Base-by-base conservation (phyloP, 2,113 vertebrate species). In the Bagarius yarrelli region DNA sequence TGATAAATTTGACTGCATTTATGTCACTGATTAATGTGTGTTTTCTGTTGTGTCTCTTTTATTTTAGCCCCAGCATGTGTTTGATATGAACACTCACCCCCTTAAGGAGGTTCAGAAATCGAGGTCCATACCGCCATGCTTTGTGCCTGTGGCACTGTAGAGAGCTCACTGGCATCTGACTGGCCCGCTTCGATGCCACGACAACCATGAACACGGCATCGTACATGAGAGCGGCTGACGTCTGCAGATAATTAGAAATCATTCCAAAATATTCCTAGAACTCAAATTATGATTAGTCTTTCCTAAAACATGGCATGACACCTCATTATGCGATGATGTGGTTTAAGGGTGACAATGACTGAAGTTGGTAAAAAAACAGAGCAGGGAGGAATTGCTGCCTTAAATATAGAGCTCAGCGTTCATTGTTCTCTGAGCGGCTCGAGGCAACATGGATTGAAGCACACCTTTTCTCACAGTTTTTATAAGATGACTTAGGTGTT, bases 71-170 rank as follows among this genome's bases (percentile, higher is more conserved):
- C 69, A 71, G 25, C 44, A 50, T 9, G 16, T 30, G 47, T 52
- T 52, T 52, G 6, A 19, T 18, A 71, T 19, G 27, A 23, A 14
- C 23, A 90, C 94, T 92, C 89, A 93, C 97, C 95, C 98, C 98
- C 89, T 97, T 98, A 89, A 99, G 98, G 73, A 98, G 91, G 86
- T 95, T 98, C 95, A 98, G 99, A 87, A 98, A 98, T 76, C 96
- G 91, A 0, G 95, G 95, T 75, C 98, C 98, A 25, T 98, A 98
- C 83, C 96, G 95, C 98, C 98, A 99, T 0, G 98, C 97, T 81
- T 98, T 98, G 90, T 99, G 98, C 30, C 97, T 93, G 90, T 99
- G 97, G 89, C 98, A 99, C 90, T 98, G 98, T 40, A 99, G 92
- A 79, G 98, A 99, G 91, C 96, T 97, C 88, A 98, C 96, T 0